Base-by-base conservation (phyloP, 2,888 invertebrate species). In the Crossocerus cetratus region DNA sequence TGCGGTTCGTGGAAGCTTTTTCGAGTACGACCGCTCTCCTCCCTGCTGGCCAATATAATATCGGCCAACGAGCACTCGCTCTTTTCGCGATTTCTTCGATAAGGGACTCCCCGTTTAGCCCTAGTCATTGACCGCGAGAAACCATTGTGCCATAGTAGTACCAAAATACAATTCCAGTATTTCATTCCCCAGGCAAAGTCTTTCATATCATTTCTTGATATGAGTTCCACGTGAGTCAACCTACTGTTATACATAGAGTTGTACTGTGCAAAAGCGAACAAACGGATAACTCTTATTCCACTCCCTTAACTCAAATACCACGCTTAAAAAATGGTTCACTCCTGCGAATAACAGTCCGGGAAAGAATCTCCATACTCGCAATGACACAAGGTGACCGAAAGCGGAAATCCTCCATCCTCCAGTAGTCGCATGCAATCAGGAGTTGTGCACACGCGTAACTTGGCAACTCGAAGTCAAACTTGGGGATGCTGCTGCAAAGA, bases 1-100 rank as follows among this genome's bases (percentile, higher is more conserved):
- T 56, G 71, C 71, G 55, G 57, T 72, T 62, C 72, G 53, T 67
- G 60, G 72, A 69, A 72, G 74, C 66, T 71, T 73, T 72, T 73
- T 70, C 77, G 72, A 68, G 76, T 64, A 68, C 56, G 56, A 32
- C 32, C 32, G 32, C 32, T 59, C 69, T 56, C 32, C 49, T 43
- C 21, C 11, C 43, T 11, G 16, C 42, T 18, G 58, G 53, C 2
- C 61, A 20, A 22, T 56, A 63, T 68, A 74, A 72, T 74, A 74
- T 69, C 68, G 54, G 62, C 62, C 23, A 56, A 23, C n/a, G 42
- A 63, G 60, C 23, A 8, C 60, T 18, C 58, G 53, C 45, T 32
- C 44, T 32, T 63, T 44, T 49, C 44, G 58, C 70, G 73, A 78
- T 72, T 62, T 43, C 58, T 57, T 56, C 58, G 68, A 77, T 61